Base-by-base conservation (phyloP, 1,140 invertebrate genomes). In the Drosophila oshimai region DNA sequence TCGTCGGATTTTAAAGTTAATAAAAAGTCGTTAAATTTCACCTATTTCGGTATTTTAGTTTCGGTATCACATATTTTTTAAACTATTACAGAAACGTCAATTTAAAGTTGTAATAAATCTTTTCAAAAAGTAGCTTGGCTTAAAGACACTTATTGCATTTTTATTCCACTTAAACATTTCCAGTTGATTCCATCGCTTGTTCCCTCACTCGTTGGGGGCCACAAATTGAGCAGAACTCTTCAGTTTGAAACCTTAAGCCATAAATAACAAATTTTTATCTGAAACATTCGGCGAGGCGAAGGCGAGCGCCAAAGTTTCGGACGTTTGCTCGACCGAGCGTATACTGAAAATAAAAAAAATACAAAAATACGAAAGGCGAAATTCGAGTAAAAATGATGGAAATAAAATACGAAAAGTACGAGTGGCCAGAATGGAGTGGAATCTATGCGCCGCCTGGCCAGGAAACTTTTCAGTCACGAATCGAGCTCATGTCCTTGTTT, bases 401-500 rank as follows among this genome's bases (percentile, higher is more conserved):
- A 87, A 86, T 87, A 86, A 86, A 87, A 80, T 87, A 86, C 60
- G 39, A 57, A 86, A 86, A 86, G 61, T 68, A 86, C 81, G 70
- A 83, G 61, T 34, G 28, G 2, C n/a, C n/a, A n/a, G n/a, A n/a
- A n/a, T n/a, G 10, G 9, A n/a, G 36, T 39, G 51, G 58, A 44
- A 26, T 24, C 55, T 54, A 54, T 54, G 51, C 29, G 54, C 41
- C 55, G 69, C 41, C 55, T 64, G 74, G 55, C 49, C 70, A 86
- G 54, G 60, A 71, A 75, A 87, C 74, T 58, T 87, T 81, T 77
- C 81, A 87, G 81, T 87, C 81, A 87, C 81, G 81, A 87, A 74
- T 65, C 34, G 62, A 74, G 77, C 81, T 87, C 81, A 87, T 87
- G 77, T 88, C 81, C 81, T 87, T 87, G 81, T 87, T 87, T 87